Conservation (phyloP, 2,797 vertebrate species). For the Alauda arvensis region DNA sequence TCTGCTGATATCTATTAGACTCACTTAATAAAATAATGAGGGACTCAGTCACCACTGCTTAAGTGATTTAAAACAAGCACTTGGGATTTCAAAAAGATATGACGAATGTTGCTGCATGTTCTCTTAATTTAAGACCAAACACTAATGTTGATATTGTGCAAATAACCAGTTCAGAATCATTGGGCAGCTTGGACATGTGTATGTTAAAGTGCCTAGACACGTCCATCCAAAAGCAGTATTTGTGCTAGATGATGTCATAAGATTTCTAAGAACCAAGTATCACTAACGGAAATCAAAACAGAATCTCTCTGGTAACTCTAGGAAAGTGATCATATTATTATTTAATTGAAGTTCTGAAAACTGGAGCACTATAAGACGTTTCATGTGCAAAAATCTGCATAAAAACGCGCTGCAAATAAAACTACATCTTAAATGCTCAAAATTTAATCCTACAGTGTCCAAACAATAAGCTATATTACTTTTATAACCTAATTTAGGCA, state of each 20-base stretch:
- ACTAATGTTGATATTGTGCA: neutral
- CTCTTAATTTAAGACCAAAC: neutral
- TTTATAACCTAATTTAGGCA: neutral
- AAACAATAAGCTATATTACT: neutral
- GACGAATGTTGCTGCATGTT: neutral
- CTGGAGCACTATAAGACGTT: neutral
- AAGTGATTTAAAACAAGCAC: neutral
- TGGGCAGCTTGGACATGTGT: neutral
- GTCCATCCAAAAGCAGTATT: neutral
- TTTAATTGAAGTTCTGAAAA: neutral
- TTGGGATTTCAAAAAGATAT: neutral
- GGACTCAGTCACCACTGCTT: neutral
- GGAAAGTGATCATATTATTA: neutral
- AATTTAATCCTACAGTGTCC: neutral
- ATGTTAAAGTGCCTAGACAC: neutral
- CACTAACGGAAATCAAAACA: neutral
- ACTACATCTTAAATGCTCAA: neutral
- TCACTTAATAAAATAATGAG: neutral
- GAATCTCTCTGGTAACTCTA: neutral
- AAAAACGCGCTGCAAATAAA: neutral
- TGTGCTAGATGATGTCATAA: rapidly evolving
- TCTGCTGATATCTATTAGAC: neutral
- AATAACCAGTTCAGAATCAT: neutral
- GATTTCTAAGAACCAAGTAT: neutral
- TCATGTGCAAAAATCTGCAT: neutral